These are phyloP conservation scores for Aphidius gifuensis DNA, from an alignment of 1,140 invertebrate genomes.

Conservation along the genomic window DNA sequence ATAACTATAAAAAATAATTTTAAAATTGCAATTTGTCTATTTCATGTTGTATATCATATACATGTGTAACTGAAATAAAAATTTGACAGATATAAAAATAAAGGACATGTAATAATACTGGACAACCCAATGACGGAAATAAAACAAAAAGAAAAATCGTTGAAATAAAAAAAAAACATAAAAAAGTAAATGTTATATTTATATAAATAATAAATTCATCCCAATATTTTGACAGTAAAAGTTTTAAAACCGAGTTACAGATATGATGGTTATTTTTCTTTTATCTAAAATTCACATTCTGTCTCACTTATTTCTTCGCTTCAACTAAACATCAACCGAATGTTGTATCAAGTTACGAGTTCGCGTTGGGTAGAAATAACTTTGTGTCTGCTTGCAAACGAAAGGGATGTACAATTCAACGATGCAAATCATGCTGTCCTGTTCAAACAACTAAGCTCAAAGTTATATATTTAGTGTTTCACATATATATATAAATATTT, in stretches of 20 bases:
- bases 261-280: not conserved
- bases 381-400: conserved; percentile 8
- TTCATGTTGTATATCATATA: too few species aligned
- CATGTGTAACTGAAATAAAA: not conserved
- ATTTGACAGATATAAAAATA: not conserved
- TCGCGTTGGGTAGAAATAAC: conserved; percentile 18
- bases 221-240: conserved; percentile 24
- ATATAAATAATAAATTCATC: not conserved
- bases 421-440: conserved; percentile 13
- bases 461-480: too few species aligned
- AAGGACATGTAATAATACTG: not conserved
- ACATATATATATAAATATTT: too few species aligned
- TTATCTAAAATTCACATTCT: conserved; percentile 8
- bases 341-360: conserved; percentile 19
- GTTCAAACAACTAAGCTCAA: conserved; percentile 10
- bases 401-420: not conserved
- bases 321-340: not conserved
- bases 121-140: too few species aligned
- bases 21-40: too few species aligned
- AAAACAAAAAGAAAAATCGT: too few species aligned
- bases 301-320: not conserved
- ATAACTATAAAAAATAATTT: too few species aligned
- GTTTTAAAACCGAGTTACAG: not conserved
- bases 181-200: conserved; percentile 3
- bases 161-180: not conserved